phyloP scores from a whole-genome alignment of 2,797 vertebrate species.

The Odontamblyopus lacepedii region DNA sequence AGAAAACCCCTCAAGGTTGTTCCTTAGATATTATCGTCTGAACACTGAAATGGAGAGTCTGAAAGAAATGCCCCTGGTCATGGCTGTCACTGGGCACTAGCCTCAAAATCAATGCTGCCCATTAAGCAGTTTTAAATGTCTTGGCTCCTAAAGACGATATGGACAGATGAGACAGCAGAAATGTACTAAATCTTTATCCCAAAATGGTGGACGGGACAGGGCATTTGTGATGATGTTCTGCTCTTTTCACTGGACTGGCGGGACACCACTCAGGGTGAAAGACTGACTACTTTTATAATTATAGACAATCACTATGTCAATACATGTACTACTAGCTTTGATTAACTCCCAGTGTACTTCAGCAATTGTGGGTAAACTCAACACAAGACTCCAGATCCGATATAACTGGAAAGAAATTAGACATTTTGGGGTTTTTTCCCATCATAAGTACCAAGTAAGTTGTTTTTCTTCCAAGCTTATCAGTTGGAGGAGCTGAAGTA shows the following conservation, averaged over 20 bases:
- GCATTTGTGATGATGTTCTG: constrained; percentile 6
- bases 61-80: constrained; percentile 10
- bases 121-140: constrained; percentile 14
- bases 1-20: constrained; percentile 15
- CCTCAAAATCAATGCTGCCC: constrained; percentile 17
- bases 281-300: constrained; percentile 3
- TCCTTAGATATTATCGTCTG: constrained; percentile 12
- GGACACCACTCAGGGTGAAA: constrained; percentile 5
- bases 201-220: constrained; percentile 4
- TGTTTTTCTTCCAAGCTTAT: background rate
- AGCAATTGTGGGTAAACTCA: background rate
- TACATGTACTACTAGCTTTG: constrained; percentile 1
- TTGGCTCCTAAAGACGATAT: constrained; percentile 10
- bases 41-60: constrained; percentile 5
- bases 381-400: background rate
- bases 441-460: no score
- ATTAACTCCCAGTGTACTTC: constrained; percentile 5
- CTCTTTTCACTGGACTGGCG: constrained; percentile 9
- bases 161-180: constrained; percentile 14
- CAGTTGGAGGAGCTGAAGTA: background rate
- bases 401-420: background rate
- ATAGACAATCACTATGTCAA: constrained; percentile 6
- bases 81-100: constrained; percentile 14
- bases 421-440: no score
- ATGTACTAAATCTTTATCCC: constrained; percentile 7